Percentiles rank a stretch among this genome's conserved stretches.
Evolutionary conservation across 2,888 invertebrate species (phyloP).

Genomic region (Lasioglossum figueresi): DNA sequence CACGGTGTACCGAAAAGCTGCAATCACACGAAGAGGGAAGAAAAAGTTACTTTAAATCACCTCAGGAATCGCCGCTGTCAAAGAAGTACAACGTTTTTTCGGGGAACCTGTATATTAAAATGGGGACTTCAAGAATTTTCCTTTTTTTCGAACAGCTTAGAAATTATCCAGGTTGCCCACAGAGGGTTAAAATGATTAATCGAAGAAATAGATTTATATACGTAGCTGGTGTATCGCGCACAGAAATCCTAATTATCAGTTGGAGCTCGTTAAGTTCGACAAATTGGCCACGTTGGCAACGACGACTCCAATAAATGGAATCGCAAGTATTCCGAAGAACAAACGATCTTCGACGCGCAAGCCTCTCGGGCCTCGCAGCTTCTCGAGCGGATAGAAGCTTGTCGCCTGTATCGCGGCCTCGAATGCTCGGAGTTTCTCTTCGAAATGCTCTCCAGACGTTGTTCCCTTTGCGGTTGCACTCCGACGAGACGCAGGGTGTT

Average conservation of each 20-base stretch:
- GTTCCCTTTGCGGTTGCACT: constrained; percentile 67
- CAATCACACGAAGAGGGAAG: not conserved
- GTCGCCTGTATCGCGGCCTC: constrained; percentile 1
- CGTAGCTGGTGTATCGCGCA: too few relatives aligned
- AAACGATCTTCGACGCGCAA: constrained; percentile 23
- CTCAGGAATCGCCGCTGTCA: too few relatives aligned
- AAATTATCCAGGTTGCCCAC: too few relatives aligned
- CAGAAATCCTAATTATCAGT: not conserved
- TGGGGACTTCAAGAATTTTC: too few relatives aligned
- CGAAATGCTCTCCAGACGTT: constrained; percentile 63
- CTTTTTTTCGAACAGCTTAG: too few relatives aligned
- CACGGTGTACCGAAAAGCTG: not conserved
- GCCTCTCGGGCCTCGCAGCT: constrained; percentile 2
- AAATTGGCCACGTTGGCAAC: not conserved
- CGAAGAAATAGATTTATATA: too few relatives aligned
- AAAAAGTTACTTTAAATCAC: too few relatives aligned
- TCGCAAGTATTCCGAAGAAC: not conserved
- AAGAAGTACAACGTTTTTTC: too few relatives aligned
- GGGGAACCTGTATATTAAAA: too few relatives aligned
- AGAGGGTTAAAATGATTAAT: too few relatives aligned
- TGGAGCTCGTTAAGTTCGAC: not conserved
- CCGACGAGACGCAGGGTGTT: constrained; percentile 74
- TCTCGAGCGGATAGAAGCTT: not conserved
- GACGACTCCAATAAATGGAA: not conserved
- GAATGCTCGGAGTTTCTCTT: constrained; percentile 33